A percentile compares a stretch with the other conserved stretches of the same genome.
phyloP scores from a whole-genome alignment of 2,888 invertebrate species.

The Heteromyza rotundicornis region DNA sequence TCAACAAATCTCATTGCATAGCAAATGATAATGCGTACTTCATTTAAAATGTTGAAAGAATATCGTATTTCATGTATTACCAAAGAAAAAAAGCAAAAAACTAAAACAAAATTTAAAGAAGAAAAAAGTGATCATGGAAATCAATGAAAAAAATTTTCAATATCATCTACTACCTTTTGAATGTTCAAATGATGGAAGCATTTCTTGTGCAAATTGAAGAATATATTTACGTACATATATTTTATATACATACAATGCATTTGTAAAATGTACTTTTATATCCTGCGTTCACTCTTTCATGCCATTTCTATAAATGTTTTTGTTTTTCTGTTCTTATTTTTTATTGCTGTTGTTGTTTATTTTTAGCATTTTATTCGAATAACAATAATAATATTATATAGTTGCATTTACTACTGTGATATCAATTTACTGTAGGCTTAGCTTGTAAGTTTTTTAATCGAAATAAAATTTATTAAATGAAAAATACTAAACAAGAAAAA shows the following conservation, averaged over 20 bases:
- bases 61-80: conserved; percentile 34
- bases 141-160: too few relatives aligned
- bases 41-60: conserved; percentile 44
- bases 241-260: conserved; percentile 23
- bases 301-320: conserved; percentile 22
- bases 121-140: conserved; percentile 18
- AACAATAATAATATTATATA: conserved; percentile 9
- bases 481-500: too few relatives aligned
- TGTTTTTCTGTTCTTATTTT: conserved; percentile 29
- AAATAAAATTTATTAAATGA: too few relatives aligned
- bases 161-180: conserved; percentile 14
- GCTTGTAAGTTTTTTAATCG: not conserved
- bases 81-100: conserved; percentile 30
- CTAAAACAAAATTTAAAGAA: conserved; percentile 15
- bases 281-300: conserved; percentile 13
- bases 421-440: too few relatives aligned
- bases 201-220: conserved; percentile 18
- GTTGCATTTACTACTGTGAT: conserved; percentile 18
- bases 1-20: conserved; percentile 14
- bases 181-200: conserved; percentile 8
- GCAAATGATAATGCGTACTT: conserved; percentile 23
- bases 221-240: conserved; percentile 11
- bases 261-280: conserved; percentile 18
- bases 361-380: conserved; percentile 32
- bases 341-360: too few relatives aligned